Evolutionary conservation across 2,888 invertebrate species (phyloP).

Genomic region (Syrphus vitripennis): DNA sequence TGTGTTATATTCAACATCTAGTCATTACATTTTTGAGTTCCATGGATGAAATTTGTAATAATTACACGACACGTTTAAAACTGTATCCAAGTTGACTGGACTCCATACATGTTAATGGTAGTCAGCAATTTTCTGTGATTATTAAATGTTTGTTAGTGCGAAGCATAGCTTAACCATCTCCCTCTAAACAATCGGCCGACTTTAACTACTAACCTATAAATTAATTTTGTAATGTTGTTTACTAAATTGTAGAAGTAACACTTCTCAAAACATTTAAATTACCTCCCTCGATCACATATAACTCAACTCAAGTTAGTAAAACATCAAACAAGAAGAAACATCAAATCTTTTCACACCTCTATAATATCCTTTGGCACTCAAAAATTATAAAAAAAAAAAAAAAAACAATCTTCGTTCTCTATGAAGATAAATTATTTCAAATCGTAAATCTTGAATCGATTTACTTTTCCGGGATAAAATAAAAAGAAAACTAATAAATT

Average conservation of each 20-base stretch:
- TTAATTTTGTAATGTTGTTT: background rate
- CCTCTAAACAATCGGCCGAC: background rate
- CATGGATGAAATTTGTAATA: no score
- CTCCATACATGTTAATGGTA: no score
- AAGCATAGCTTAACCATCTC: no score
- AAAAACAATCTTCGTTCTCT: background rate
- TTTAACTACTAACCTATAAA: background rate
- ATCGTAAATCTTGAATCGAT: slow-evolving; percentile 45
- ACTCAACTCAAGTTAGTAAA: background rate
- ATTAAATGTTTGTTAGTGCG: no score
- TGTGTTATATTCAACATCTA: no score
- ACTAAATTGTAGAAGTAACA: background rate
- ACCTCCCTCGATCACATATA: background rate
- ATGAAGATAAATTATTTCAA: slow-evolving; percentile 21
- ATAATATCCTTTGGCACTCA: background rate
- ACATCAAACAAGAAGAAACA: slow-evolving; percentile 7
- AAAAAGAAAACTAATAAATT: slow-evolving; percentile 19
- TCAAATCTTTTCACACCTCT: slow-evolving; percentile 7
- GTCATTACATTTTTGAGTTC: no score
- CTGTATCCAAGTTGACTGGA: no score
- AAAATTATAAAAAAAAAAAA: background rate
- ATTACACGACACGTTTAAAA: no score
- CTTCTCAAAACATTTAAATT: background rate
- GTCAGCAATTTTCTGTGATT: no score
- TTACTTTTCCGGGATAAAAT: slow-evolving; percentile 3